phyloP scores from a whole-genome alignment of 1,140 invertebrate species.

The Elysia chlorotica region DNA sequence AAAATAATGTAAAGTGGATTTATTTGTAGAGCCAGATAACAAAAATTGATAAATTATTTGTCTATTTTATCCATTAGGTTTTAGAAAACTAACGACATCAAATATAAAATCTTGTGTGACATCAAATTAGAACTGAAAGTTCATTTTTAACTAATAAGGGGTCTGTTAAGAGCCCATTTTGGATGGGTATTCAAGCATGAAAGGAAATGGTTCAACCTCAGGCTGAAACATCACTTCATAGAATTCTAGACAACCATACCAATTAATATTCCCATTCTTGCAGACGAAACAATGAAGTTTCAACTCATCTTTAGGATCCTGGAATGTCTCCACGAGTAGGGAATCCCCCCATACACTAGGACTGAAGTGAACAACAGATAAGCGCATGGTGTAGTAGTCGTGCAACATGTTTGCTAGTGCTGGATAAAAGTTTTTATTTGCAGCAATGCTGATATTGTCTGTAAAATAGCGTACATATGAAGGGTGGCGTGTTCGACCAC shows the following conservation, averaged over 20 bases:
- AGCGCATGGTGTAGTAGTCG: slow-evolving; percentile 20
- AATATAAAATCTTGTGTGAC: neutral
- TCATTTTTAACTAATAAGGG: neutral
- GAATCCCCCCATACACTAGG: slow-evolving; percentile 28
- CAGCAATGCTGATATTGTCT: slow-evolving; percentile 35
- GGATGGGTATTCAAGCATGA: slow-evolving; percentile 1
- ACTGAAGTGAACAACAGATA: slow-evolving; percentile 24
- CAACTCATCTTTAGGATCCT: slow-evolving; percentile 19
- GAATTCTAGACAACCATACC: slow-evolving; percentile 34
- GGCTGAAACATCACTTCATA: slow-evolving; percentile 14
- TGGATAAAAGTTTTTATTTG: slow-evolving; percentile 26
- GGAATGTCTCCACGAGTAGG: slow-evolving; percentile 27
- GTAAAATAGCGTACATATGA: slow-evolving; percentile 30
- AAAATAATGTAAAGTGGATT: neutral
- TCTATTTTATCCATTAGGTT: neutral
- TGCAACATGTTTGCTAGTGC: slow-evolving; percentile 19
- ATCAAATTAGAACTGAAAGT: neutral
- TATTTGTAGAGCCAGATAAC: neutral
- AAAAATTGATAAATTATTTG: neutral
- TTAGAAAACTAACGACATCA: neutral
- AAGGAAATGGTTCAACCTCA: slow-evolving; percentile 5
- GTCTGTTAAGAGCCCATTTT: neutral
- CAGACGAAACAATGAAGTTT: slow-evolving; percentile 27
- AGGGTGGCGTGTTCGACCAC: slow-evolving; percentile 28
- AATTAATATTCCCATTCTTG: slow-evolving; percentile 23